These are phyloP conservation scores for Etheostoma cragini DNA, from an alignment of 2,113 vertebrate species.

Conservation along the genomic window DNA sequence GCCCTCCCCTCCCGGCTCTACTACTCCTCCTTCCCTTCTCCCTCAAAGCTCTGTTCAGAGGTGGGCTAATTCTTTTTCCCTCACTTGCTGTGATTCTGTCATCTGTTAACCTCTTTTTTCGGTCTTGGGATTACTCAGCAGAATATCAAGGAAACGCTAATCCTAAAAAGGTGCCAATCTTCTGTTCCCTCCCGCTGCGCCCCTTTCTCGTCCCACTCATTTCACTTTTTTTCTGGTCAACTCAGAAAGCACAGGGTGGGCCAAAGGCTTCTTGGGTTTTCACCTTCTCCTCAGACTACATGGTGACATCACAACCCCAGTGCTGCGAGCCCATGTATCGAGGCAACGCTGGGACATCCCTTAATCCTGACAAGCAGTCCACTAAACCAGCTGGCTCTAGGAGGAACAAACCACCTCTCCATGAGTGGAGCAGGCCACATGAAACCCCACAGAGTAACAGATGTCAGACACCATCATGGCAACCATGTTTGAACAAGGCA, in stretches of 20 bases:
- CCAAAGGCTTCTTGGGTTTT: background rate
- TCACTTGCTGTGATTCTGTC: constrained; percentile 59
- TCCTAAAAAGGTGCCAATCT: constrained; percentile 82
- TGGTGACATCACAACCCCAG: constrained; percentile 5
- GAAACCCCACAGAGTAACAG: constrained; percentile 65
- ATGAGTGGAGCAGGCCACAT: constrained; percentile 39
- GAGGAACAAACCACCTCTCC: constrained; percentile 30
- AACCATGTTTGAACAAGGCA: constrained; percentile 52
- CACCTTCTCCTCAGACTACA: constrained; percentile 28
- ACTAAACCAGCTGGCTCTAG: constrained; percentile 20
- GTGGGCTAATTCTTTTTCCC: constrained; percentile 71
- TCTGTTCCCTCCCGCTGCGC: constrained; percentile 44
- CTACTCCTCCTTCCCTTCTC: background rate
- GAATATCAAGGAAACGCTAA: constrained; percentile 82
- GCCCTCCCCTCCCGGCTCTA: constrained; percentile 7
- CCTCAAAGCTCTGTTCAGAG: constrained; percentile 54
- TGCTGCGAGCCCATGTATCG: background rate
- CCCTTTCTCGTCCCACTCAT: constrained; percentile 51
- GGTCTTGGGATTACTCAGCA: constrained; percentile 75
- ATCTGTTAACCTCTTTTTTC: constrained; percentile 76
- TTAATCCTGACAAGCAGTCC: background rate
- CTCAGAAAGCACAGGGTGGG: constrained; percentile 17
- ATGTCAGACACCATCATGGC: constrained; percentile 61
- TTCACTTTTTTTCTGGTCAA: constrained; percentile 21
- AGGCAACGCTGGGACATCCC: background rate